Conservation (phyloP, 2,113 vertebrate genomes). For the Hippocampus guttulatus region DNA sequence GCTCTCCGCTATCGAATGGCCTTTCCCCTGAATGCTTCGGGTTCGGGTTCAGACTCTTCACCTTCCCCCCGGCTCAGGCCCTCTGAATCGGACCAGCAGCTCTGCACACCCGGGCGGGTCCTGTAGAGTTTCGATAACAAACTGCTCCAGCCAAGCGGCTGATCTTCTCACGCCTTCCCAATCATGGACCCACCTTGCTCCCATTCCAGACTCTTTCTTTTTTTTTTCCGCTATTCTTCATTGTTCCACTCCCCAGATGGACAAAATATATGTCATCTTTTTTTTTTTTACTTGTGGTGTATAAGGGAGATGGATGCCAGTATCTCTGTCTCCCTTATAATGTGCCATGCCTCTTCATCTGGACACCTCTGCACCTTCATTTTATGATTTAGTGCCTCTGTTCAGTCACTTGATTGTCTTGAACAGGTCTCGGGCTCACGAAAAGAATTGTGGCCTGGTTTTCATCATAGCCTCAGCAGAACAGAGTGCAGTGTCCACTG, state of each 20-base stretch:
- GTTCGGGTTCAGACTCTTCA: conserved; percentile 42
- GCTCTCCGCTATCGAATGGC: conserved; percentile 38
- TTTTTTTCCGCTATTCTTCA: conserved; percentile 8
- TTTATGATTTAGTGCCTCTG: conserved; percentile 79
- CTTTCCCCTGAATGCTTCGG: conserved; percentile 43
- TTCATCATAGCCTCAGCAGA: conserved; percentile 70
- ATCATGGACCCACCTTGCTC: conserved; percentile 50
- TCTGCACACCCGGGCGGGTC: conserved; percentile 39
- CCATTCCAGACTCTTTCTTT: conserved; percentile 35
- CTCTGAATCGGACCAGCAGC: conserved; percentile 45
- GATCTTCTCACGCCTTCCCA: conserved; percentile 35
- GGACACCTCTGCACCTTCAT: conserved; percentile 69
- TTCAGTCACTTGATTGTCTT: conserved; percentile 77
- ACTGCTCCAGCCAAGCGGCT: conserved; percentile 48
- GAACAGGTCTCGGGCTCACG: conserved; percentile 68
- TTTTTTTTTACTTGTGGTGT: conserved; percentile 35
- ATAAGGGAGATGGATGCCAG: conserved; percentile 73
- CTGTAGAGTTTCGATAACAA: conserved; percentile 71
- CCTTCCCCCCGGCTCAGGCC: conserved; percentile 46
- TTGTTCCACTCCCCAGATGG: conserved; percentile 19
- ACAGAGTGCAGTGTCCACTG: conserved; percentile 45
- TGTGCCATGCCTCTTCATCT: conserved; percentile 57
- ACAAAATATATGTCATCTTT: conserved; percentile 48
- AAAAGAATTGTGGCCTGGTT: conserved; percentile 73
- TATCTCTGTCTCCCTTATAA: conserved; percentile 53